Percentiles rank a stretch among this genome's conserved stretches.
Conservation (phyloP, 2,113 vertebrate species). For the Sceloporus tristichus region DNA sequence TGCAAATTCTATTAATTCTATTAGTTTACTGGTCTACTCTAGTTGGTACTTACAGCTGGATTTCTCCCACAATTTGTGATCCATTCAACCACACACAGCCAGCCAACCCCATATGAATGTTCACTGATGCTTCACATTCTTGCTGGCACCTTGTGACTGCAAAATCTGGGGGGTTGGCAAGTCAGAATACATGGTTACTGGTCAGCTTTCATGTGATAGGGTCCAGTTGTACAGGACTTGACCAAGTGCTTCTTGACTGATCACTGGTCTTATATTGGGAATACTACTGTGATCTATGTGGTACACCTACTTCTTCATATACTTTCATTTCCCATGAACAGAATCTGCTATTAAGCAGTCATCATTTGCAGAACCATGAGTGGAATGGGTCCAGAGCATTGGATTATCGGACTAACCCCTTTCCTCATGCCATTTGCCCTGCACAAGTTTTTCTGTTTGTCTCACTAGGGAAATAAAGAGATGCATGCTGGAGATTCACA, state of each 20-base stretch:
- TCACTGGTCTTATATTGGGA: background rate
- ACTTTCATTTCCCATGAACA: background rate
- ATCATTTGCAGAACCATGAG: background rate
- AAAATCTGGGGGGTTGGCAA: background rate
- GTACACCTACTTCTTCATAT: background rate
- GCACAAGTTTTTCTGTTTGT: background rate
- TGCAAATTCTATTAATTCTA: too few relatives aligned
- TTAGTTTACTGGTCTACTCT: too few relatives aligned
- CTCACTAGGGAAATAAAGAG: background rate
- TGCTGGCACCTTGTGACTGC: too few relatives aligned
- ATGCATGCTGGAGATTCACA: too few relatives aligned
- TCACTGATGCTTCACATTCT: background rate
- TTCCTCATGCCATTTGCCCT: background rate
- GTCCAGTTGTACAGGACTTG: background rate
- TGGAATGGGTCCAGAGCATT: background rate
- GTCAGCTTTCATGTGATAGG: background rate
- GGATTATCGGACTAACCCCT: background rate
- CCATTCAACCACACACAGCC: background rate
- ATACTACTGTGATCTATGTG: background rate
- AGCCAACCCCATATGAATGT: background rate
- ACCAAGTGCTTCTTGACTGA: background rate
- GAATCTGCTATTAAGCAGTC: background rate
- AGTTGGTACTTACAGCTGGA: background rate
- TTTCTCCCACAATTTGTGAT: background rate
- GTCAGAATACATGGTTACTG: background rate